Evolutionary conservation across 2,888 invertebrate genomes (phyloP), one percentile per base, ranked within the genome.

Genomic region (Gerosis bhagava): DNA sequence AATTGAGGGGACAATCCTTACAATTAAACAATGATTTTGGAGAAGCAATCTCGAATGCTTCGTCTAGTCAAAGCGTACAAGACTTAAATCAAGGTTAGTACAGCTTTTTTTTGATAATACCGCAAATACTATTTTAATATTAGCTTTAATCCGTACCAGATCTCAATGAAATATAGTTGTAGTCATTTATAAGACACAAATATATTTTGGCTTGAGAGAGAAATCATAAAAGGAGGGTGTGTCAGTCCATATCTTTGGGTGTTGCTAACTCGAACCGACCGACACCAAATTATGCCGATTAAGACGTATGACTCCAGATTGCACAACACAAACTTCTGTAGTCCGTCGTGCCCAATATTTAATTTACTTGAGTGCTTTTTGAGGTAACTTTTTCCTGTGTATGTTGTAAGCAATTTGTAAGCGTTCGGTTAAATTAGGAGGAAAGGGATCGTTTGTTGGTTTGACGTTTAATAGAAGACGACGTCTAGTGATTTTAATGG

Each of bases 31-130:
- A 74, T 59, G 88, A 88, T 50, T 94, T 95, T 68, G 93, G 93
- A 49, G 91, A 91, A 65, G 93, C 92, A 54, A 93, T 93, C 39
- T 95, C 95, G 4, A 95, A 95, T 66, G 95, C 95, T 34, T 95
- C 95, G 11, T 95, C 95, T 15, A 95, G 95, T 67, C 93, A 95
- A 65, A 95, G 95, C 52, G 93, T 95, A 53, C 91, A 94, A 49
- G 94, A 95, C 63, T 91, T 93, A 41, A 94, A 94, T 67, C 90
- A 91, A 77, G 93, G 94, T 93, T 64, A 50, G 80, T 82, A 76
- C 57, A 16, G n/a, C n/a, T n/a, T n/a, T n/a, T n/a, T n/a, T n/a
- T n/a, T n/a, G n/a, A n/a, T n/a, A n/a, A n/a, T n/a, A n/a, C n/a
- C n/a, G n/a, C n/a, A n/a, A n/a, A n/a, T n/a, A n/a, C n/a, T n/a